Evolutionary conservation across 2,888 invertebrate genomes (phyloP).

Genomic region (Oligia latruncula): DNA sequence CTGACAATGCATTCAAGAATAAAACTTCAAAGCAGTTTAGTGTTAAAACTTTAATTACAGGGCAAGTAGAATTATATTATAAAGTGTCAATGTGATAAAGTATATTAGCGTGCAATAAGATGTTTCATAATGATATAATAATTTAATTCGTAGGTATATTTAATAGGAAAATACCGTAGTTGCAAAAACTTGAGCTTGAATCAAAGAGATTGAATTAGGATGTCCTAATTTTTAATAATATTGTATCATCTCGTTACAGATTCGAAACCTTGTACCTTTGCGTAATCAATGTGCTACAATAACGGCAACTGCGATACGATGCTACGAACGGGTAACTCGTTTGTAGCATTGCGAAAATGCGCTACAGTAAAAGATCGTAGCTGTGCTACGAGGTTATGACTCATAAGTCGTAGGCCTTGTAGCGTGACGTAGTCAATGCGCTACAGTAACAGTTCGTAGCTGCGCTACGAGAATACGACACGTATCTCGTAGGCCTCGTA

Average conservation of each 20-base stretch:
- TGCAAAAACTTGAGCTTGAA: not conserved
- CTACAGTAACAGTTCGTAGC: not conserved
- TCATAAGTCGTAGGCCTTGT: not conserved
- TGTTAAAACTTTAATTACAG: slow-evolving; percentile 41
- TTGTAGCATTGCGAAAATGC: not conserved
- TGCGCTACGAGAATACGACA: not conserved
- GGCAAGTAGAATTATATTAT: not conserved
- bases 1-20: slow-evolving; percentile 5
- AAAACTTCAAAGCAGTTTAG: slow-evolving; percentile 36
- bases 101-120: slow-evolving; percentile 1
- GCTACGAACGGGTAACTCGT: not conserved
- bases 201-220: not conserved
- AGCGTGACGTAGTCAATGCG: not conserved
- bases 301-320: not conserved
- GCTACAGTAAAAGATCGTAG: not conserved
- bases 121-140: not conserved
- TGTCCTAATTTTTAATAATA: not conserved
- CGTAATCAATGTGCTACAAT: not conserved
- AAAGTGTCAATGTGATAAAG: not conserved
- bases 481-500: not conserved
- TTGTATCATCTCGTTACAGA: not conserved
- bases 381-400: not conserved
- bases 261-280: not conserved
- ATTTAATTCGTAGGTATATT: not conserved
- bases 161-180: not conserved